A percentile compares a stretch with the other conserved stretches of the same genome.
phyloP scores from a whole-genome alignment of 2,113 vertebrate genomes.

The Pedionomus torquatus region DNA sequence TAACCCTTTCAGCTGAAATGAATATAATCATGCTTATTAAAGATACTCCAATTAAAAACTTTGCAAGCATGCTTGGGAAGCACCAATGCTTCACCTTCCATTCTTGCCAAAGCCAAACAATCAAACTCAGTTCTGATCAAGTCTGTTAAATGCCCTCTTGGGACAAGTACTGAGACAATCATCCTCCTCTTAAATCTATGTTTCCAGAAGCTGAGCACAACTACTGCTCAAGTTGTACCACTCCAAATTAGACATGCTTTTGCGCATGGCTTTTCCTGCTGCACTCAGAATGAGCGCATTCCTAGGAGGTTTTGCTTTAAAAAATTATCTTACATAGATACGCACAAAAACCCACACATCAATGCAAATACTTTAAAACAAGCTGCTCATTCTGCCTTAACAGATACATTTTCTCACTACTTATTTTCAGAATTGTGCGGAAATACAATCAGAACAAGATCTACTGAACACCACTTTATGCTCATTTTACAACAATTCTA shows the following conservation, averaged over 20 bases:
- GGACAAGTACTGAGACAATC: background rate
- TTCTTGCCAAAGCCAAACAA: background rate
- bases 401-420: background rate
- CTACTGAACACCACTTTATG: background rate
- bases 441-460: background rate
- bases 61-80: background rate
- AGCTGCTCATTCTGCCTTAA: background rate
- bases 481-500: background rate
- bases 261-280: background rate
- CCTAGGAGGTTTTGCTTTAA: background rate
- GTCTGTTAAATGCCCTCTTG: background rate
- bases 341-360: background rate
- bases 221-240: background rate
- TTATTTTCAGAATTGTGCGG: background rate
- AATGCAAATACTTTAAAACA: background rate
- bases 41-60: background rate
- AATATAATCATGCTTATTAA: background rate
- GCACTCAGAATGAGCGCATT: accelerated
- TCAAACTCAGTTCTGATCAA: background rate
- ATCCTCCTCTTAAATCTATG: background rate
- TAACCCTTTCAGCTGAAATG: background rate
- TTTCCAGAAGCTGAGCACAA: background rate
- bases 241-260: background rate
- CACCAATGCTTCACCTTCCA: background rate
- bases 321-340: background rate